Percentiles rank a stretch among this genome's conserved stretches.
Conservation (phyloP, 1,140 invertebrate species). For the Heliothis virescens region DNA sequence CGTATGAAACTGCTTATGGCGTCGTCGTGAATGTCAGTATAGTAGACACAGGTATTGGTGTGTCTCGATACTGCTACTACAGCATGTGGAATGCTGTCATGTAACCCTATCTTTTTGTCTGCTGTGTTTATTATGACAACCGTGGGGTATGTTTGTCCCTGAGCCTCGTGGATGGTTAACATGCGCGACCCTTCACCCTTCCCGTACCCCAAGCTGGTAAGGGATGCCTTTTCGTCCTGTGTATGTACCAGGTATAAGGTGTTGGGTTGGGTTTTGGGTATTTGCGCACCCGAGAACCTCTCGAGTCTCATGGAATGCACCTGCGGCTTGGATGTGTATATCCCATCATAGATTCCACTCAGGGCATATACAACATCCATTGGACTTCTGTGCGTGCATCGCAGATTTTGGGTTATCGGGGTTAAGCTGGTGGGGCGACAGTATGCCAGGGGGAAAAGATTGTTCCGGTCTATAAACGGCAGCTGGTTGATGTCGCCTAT, state of each 20-base stretch:
- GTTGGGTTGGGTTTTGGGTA: constrained; percentile 46
- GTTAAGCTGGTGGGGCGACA: constrained; percentile 38
- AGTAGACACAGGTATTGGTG: neutral
- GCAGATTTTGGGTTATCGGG: constrained; percentile 43
- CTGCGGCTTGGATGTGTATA: constrained; percentile 56
- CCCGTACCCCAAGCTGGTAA: constrained; percentile 43
- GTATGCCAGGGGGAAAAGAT: constrained; percentile 57
- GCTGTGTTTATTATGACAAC: constrained; percentile 36
- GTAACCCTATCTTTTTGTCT: constrained; percentile 20
- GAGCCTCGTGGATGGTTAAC: constrained; percentile 55
- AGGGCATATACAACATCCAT: constrained; percentile 57
- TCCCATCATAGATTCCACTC: constrained; percentile 55
- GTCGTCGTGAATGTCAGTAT: neutral
- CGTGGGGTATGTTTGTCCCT: constrained; percentile 49
- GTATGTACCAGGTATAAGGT: constrained; percentile 51
- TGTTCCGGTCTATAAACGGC: constrained; percentile 58
- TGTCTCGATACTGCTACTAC: too few relatives aligned
- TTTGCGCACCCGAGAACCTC: constrained; percentile 42
- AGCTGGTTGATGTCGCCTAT: constrained; percentile 62
- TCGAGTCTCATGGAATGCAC: constrained; percentile 47
- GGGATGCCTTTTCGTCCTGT: constrained; percentile 44
- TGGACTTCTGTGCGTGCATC: constrained; percentile 57
- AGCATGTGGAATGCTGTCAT: constrained; percentile 46
- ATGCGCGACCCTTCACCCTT: constrained; percentile 43
- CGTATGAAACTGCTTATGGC: neutral